phyloP scores from a whole-genome alignment of 1,140 invertebrate species.

The Drosophila albomicans region DNA sequence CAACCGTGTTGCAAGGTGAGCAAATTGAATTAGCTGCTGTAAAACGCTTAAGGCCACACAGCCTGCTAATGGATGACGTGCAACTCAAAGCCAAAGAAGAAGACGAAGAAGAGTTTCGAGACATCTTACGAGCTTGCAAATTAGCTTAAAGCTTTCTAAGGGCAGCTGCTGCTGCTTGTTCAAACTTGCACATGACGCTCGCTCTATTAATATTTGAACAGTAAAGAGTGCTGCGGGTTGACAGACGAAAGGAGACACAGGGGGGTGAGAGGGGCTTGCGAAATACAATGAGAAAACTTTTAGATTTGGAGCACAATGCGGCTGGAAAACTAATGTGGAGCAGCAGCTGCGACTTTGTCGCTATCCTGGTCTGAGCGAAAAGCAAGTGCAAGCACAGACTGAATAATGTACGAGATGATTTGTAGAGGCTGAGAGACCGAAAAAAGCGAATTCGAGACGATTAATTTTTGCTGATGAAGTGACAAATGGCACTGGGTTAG shows the following conservation, averaged over 20 bases:
- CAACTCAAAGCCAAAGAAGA: constrained; percentile 10
- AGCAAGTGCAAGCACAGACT: constrained; percentile 61
- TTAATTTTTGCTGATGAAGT: constrained; percentile 81
- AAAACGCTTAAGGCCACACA: constrained; percentile 23
- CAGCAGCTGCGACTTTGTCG: constrained; percentile 31
- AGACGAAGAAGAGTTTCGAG: constrained; percentile 1
- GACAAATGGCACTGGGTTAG: constrained; percentile 61
- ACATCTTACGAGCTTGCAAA: constrained; percentile 39
- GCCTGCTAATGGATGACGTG: constrained; percentile 41
- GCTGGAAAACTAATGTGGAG: constrained; percentile 54
- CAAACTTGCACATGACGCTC: constrained; percentile 40
- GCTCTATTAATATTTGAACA: constrained; percentile 52
- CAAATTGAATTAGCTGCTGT: constrained; percentile 41
- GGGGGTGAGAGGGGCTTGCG: not conserved
- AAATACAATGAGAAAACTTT: constrained; percentile 54
- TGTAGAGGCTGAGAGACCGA: constrained; percentile 63
- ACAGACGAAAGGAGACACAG: not conserved
- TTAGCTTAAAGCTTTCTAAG: constrained; percentile 47
- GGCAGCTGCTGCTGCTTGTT: constrained; percentile 30
- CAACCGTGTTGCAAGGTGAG: constrained; percentile 28
- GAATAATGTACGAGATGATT: constrained; percentile 56
- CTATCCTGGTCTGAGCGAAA: not conserved
- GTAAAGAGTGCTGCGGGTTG: constrained; percentile 1
- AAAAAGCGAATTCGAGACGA: constrained; percentile 84
- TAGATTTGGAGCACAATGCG: constrained; percentile 53